Conservation (phyloP, 2,113 vertebrate genomes). For the Brachyhypopomus occidentalis region DNA sequence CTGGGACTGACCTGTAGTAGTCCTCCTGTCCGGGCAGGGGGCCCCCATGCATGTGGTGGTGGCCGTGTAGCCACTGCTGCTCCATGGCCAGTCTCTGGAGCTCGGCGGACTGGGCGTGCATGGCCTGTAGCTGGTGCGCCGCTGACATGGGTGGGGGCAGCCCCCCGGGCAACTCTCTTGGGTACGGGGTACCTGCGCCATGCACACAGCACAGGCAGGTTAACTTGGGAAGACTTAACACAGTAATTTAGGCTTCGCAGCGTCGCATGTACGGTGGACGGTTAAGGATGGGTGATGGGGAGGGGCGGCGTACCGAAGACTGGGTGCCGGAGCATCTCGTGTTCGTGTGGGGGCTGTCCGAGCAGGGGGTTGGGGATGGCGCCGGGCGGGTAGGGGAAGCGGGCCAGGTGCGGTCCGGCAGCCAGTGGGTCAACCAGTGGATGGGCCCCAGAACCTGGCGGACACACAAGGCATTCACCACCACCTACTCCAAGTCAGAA, state of each 20-base stretch:
- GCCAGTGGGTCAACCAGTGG: conserved; percentile 89
- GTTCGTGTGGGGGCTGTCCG: conserved; percentile 92
- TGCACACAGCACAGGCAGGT: neutral
- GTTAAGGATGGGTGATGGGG: no score
- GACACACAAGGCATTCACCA: conserved; percentile 82
- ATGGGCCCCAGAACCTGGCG: conserved; percentile 89
- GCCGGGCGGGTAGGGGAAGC: conserved; percentile 94
- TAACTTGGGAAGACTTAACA: neutral
- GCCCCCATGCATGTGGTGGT: conserved; percentile 96
- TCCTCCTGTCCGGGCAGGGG: conserved; percentile 96
- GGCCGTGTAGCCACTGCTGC: conserved; percentile 96
- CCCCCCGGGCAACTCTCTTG: conserved; percentile 87
- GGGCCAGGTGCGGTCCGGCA: conserved; percentile 91
- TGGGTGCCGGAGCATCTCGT: conserved; percentile 97
- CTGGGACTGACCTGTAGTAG: conserved; percentile 88
- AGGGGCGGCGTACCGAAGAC: conserved; percentile 84
- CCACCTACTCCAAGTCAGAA: conserved; percentile 76
- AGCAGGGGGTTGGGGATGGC: conserved; percentile 93
- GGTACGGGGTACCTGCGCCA: conserved; percentile 86
- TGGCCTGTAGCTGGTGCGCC: conserved; percentile 96
- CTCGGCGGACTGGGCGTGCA: conserved; percentile 97
- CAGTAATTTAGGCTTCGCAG: neutral
- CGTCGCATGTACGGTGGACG: neutral
- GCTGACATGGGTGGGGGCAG: conserved; percentile 95
- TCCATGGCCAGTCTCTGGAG: conserved; percentile 97